phyloP scores from a whole-genome alignment of 2,888 invertebrate species.

The Masnerella sp. region DNA sequence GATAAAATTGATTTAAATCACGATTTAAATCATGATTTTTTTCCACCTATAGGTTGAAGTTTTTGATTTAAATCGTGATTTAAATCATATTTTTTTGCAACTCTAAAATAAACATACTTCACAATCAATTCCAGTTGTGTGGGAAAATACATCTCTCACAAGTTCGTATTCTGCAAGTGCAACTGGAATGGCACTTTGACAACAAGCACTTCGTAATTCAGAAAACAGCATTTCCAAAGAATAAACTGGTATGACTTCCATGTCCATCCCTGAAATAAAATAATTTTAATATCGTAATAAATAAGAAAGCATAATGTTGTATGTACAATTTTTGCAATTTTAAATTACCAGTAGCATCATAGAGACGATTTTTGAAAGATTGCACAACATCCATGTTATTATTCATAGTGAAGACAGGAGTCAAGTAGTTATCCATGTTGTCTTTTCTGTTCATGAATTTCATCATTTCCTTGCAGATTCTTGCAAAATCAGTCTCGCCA shows the following conservation, averaged over 20 bases:
- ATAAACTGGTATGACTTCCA: slow-evolving; percentile 63
- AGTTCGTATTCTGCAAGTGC: slow-evolving; percentile 67
- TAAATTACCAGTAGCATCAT: slow-evolving; percentile 58
- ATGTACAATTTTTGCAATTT: too few species aligned
- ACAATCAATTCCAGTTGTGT: too few species aligned
- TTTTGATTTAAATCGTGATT: too few species aligned
- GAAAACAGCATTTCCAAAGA: slow-evolving; percentile 73
- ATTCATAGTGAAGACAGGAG: slow-evolving; percentile 77
- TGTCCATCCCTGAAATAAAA: slow-evolving; percentile 8
- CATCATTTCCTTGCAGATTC: slow-evolving; percentile 76
- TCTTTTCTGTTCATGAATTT: slow-evolving; percentile 68
- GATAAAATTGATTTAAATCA: too few species aligned
- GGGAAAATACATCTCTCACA: too few species aligned
- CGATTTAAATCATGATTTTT: too few species aligned
- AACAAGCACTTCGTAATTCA: slow-evolving; percentile 65
- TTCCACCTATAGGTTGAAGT: too few species aligned
- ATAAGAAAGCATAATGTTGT: too few species aligned
- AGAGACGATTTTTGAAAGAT: slow-evolving; percentile 63
- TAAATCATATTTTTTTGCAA: too few species aligned
- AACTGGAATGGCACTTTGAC: neutral
- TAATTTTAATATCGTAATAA: neutral
- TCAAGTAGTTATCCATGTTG: slow-evolving; percentile 53
- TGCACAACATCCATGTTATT: slow-evolving; percentile 40
- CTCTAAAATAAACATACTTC: too few species aligned
- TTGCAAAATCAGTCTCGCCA: slow-evolving; percentile 69